Conservation (phyloP, 2,888 invertebrate genomes). For the Vesta saturnalis region DNA sequence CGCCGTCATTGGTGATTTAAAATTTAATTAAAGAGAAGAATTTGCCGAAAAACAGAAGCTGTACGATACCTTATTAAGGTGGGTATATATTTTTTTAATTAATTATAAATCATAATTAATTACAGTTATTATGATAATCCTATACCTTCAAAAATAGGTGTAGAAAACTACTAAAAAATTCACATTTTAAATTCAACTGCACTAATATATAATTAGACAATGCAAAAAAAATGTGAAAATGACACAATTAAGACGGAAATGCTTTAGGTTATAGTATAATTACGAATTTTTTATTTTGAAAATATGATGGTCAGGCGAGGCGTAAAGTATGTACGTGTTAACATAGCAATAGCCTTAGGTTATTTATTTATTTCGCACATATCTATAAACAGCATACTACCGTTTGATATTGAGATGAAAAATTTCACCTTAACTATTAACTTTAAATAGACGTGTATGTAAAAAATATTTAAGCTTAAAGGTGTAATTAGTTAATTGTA, state of each 20-base stretch:
- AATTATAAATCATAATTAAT: neutral
- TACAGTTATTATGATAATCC: no score
- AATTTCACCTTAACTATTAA: no score
- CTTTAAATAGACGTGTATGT: no score
- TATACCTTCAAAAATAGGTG: no score
- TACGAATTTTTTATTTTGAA: neutral
- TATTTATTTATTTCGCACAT: neutral
- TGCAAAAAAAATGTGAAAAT: no score
- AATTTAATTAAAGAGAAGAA: constrained; percentile 1
- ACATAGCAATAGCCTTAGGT: neutral
- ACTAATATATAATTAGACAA: neutral
- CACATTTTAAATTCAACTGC: no score
- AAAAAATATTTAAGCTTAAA: no score
- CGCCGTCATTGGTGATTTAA: constrained; percentile 5
- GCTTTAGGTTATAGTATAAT: neutral
- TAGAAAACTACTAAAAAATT: no score
- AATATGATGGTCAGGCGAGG: neutral
- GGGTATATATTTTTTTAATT: neutral
- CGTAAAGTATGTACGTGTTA: constrained; percentile 1
- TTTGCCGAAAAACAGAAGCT: constrained; percentile 3
- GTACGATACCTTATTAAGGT: neutral
- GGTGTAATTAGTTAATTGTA: no score
- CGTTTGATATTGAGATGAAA: no score
- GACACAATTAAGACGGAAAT: no score
- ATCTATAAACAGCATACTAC: no score